Evolutionary conservation across 2,797 vertebrate genomes (phyloP).

Genomic region (Meriones psammophilus): DNA sequence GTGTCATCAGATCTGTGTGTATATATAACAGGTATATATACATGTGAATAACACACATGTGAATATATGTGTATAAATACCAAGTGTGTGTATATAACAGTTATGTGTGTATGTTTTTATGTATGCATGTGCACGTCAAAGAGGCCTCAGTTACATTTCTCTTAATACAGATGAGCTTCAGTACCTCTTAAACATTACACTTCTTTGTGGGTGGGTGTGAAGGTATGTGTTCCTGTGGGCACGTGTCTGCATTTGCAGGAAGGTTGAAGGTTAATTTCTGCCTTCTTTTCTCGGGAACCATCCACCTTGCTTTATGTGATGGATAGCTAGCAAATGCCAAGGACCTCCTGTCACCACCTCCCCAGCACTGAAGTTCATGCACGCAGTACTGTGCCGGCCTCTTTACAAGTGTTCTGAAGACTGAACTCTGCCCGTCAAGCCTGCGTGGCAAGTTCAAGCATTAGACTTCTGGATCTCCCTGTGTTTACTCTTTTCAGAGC

Average conservation of each 20-base stretch:
- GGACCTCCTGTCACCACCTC: not conserved
- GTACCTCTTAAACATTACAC: conserved; percentile 13
- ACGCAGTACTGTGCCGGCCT: not conserved
- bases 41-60: not conserved
- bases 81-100: not conserved
- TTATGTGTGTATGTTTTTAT: not conserved
- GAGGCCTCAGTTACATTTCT: not conserved
- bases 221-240: too few species aligned
- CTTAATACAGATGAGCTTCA: not conserved
- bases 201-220: not conserved
- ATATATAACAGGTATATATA: not conserved
- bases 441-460: not conserved
- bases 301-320: not conserved
- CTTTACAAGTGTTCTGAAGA: not conserved
- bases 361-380: too few species aligned
- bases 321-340: not conserved
- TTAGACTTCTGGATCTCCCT: not conserved
- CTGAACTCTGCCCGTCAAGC: not conserved
- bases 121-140: not conserved
- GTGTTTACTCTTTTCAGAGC: not conserved
- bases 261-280: not conserved
- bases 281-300: not conserved
- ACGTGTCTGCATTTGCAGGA: not conserved
- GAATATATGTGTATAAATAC: not conserved
- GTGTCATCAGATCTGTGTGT: not conserved